phyloP scores from a whole-genome alignment of 2,797 vertebrate genomes.

The Leptoclinus maculatus region DNA sequence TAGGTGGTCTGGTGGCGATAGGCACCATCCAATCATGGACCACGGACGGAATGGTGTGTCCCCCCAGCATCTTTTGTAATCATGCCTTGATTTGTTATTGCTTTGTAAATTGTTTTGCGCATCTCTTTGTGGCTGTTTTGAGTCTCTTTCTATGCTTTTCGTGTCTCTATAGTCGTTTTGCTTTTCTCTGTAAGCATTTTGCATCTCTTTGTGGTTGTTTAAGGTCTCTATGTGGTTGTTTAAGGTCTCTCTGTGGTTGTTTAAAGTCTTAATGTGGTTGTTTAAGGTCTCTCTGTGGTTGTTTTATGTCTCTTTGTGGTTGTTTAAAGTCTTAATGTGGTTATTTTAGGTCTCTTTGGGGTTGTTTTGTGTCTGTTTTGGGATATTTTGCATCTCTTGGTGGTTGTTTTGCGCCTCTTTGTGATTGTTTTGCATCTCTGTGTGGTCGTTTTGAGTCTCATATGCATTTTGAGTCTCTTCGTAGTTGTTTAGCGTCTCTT shows the following conservation, averaged over 20 bases:
- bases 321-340: not conserved
- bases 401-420: not conserved
- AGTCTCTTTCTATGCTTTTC: not conserved
- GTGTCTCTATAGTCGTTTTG: not conserved
- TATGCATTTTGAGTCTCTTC: no score
- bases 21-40: not conserved
- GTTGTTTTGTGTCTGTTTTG: not conserved
- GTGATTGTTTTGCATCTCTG: not conserved
- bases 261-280: not conserved
- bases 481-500: not conserved
- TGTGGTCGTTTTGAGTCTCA: not conserved
- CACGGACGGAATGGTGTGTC: no score
- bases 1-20: slow-evolving; percentile 3
- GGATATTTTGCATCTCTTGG: no score
- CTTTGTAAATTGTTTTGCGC: not conserved
- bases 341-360: no score
- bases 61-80: not conserved
- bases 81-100: no score
- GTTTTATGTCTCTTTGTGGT: not conserved
- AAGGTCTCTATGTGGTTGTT: not conserved
- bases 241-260: not conserved
- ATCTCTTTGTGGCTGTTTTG: not conserved
- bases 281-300: not conserved
- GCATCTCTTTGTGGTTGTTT: not conserved
- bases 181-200: no score